These are phyloP conservation scores for Amphipyra berbera DNA, from an alignment of 2,888 invertebrate species.

Conservation along the genomic window DNA sequence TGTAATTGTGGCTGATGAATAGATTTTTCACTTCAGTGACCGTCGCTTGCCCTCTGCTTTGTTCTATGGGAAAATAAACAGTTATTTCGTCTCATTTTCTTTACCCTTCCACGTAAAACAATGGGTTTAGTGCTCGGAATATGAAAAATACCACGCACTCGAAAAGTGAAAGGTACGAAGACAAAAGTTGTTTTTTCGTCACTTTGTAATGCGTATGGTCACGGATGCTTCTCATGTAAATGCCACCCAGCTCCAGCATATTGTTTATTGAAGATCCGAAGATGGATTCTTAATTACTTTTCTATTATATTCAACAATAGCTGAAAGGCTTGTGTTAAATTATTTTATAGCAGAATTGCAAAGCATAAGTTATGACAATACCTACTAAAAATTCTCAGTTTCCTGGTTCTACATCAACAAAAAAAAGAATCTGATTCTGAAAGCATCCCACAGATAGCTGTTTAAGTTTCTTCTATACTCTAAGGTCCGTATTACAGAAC, in stretches of 20 bases:
- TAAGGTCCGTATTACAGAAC: too few relatives aligned
- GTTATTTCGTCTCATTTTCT: not conserved
- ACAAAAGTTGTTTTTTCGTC: constrained; percentile 18
- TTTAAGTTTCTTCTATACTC: too few relatives aligned
- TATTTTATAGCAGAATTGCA: not conserved
- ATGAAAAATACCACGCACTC: constrained; percentile 16
- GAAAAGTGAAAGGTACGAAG: constrained; percentile 64
- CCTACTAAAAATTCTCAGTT: too few relatives aligned
- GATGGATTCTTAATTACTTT: not conserved
- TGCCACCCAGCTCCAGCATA: constrained; percentile 3
- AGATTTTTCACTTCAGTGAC: constrained; percentile 63
- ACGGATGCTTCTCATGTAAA: constrained; percentile 48
- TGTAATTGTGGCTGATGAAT: constrained; percentile 54
- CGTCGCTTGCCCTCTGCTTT: constrained; percentile 60
- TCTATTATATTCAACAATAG: not conserved
- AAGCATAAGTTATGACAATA: too few relatives aligned
- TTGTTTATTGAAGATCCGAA: not conserved
- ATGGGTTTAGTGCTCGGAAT: not conserved
- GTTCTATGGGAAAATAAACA: constrained; percentile 13
- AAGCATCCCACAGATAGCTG: too few relatives aligned
- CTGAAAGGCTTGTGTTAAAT: not conserved
- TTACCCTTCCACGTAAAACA: not conserved
- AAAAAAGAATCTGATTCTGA: too few relatives aligned
- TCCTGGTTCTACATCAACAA: too few relatives aligned
- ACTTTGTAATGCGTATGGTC: constrained; percentile 13